Conservation (phyloP, 1,140 invertebrate species). For the Batillaria attramentaria region DNA sequence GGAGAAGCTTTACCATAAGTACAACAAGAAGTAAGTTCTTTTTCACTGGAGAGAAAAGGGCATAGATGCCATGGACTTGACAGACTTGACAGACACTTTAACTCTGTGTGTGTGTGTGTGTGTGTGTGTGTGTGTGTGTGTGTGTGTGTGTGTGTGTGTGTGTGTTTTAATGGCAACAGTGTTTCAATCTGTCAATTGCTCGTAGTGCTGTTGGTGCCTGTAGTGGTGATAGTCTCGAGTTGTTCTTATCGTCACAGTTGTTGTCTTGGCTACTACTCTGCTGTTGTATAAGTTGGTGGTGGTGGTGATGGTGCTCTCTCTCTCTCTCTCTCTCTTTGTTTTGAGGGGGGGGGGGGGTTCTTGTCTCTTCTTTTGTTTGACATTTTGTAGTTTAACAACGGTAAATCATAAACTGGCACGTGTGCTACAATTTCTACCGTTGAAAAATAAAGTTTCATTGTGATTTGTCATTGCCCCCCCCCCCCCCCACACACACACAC, state of each 20-base stretch:
- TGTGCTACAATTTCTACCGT: no score
- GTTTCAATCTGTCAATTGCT: background rate
- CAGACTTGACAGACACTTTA: background rate
- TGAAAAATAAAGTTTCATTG: no score
- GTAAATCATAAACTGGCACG: no score
- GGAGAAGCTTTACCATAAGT: constrained; percentile 39
- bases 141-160: background rate
- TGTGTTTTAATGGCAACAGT: background rate
- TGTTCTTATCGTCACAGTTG: no score
- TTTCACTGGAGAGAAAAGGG: no score
- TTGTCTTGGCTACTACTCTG: background rate
- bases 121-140: background rate
- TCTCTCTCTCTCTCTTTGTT: no score
- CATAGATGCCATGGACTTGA: background rate
- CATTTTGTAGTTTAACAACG: no score
- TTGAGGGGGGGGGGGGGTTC: no score
- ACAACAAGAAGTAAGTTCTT: constrained; percentile 20
- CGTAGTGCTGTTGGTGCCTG: background rate
- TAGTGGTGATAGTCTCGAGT: background rate
- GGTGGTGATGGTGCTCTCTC: no score
- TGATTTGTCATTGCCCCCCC: no score
- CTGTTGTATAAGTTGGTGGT: background rate
- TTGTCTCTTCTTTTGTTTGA: no score
- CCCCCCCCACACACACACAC: no score
- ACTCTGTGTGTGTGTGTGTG: background rate